Evolutionary conservation across 2,888 invertebrate species (phyloP).

Genomic region (Cremastinae sp.): DNA sequence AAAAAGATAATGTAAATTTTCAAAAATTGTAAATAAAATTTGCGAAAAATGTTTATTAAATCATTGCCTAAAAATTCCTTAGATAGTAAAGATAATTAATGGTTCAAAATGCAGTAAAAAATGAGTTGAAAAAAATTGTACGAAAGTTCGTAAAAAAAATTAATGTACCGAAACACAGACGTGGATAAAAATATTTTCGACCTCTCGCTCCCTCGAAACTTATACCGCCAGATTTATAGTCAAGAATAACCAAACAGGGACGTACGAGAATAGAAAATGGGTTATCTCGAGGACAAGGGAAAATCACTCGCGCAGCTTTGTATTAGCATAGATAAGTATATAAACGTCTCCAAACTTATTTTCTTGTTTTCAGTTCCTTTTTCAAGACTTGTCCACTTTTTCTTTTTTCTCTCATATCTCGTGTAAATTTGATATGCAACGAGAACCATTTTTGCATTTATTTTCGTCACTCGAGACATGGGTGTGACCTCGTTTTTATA

Average conservation of each 20-base stretch:
- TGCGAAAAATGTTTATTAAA: too few species aligned
- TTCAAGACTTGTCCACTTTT: background rate
- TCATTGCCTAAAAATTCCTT: too few species aligned
- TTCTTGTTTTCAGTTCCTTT: background rate
- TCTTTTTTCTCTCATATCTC: background rate
- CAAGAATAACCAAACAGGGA: conserved; percentile 5
- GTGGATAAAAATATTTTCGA: conserved; percentile 7
- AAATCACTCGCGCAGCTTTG: conserved; percentile 18
- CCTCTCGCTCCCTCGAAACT: too few species aligned
- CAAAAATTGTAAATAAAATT: too few species aligned
- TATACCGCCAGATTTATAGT: too few species aligned
- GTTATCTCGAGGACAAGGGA: conserved; percentile 35
- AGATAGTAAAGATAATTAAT: too few species aligned
- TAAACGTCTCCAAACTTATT: conserved; percentile 8
- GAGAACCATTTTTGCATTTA: background rate
- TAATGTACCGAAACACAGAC: background rate
- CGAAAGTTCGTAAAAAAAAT: background rate
- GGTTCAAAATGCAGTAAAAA: conserved; percentile 2
- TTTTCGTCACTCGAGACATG: background rate
- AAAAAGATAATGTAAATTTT: too few species aligned
- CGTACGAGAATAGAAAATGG: conserved; percentile 50
- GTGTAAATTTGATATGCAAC: background rate
- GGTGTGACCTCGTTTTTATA: background rate
- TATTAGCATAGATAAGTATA: conserved; percentile 51
- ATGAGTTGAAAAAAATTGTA: background rate